These are phyloP conservation scores for Hybos culiciformis DNA, from an alignment of 2,888 invertebrate species.

Conservation along the genomic window DNA sequence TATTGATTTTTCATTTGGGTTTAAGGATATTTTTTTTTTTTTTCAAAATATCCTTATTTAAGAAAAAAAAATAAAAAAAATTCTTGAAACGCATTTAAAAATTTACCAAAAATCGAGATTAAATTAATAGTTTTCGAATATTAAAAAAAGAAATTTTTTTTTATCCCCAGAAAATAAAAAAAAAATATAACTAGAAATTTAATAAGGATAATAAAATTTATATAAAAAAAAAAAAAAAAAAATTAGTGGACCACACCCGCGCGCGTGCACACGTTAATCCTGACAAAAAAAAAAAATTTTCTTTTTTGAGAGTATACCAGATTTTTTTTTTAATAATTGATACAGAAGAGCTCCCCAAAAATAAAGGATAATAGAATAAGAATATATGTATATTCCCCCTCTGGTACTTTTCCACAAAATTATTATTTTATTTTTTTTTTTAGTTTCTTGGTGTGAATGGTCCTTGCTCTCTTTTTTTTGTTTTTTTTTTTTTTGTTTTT, in stretches of 20 bases:
- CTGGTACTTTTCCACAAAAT: not conserved
- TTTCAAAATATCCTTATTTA: too few species aligned
- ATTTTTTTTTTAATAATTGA: not conserved
- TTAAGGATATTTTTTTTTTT: too few species aligned
- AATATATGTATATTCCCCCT: not conserved
- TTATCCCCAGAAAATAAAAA: not conserved
- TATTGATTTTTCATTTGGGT: too few species aligned
- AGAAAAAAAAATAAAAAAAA: too few species aligned
- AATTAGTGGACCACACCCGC: conserved; percentile 33
- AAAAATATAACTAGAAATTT: too few species aligned
- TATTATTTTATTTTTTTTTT: not conserved
- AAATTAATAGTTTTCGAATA: not conserved
- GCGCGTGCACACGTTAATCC: conserved; percentile 28
- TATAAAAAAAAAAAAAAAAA: not conserved
- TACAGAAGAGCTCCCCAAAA: not conserved
- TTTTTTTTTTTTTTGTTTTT: too few species aligned
- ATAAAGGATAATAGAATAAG: not conserved
- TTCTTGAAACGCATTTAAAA: not conserved
- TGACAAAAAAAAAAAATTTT: conserved; percentile 2
- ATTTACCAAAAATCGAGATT: too few species aligned
- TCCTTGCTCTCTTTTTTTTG: too few species aligned
- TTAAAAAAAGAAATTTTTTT: not conserved
- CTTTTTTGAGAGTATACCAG: not conserved
- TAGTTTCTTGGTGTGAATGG: not conserved
- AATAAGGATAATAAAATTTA: not conserved